Base-by-base conservation (phyloP, 2,113 vertebrate genomes). In the Hemicordylus capensis region DNA sequence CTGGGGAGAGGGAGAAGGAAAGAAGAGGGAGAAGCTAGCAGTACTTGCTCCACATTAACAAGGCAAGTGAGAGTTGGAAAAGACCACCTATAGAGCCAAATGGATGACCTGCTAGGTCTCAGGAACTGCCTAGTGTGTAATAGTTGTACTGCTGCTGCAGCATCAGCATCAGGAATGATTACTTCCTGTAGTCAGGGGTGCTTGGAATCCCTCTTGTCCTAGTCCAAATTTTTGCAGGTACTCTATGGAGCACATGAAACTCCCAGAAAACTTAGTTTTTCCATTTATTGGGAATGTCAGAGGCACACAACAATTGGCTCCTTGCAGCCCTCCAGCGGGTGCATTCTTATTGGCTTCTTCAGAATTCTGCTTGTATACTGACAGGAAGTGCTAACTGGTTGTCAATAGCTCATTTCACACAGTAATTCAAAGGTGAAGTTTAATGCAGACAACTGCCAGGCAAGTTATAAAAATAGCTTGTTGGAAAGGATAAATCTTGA, bases 401-500 rank as follows among this genome's bases (percentile, higher is more conserved):
- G 54, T 31, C 0, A 0, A 59, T 78, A 64, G 64, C 66, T 72
- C 37, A 76, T 89, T 85, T 83, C 66, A 56, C 4, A 0, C 31
- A 54, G 59, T 73, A 84, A 74, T 28, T 64, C 59, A 28, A 44
- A 80, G 78, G 54, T 1, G 63, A 78, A 63, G 6, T 37, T 84
- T 22, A 44, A 44, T 7, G 37, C 81, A 61, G 87, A 74, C 56
- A 56, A 69, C 76, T 82, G 56, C 66, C 59, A n/a, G 37, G 34
- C 88, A 85, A 88, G 85, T 1, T 11, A 31, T 58, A 86, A 91
- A 80, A 84, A 88, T 42, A 86, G 44, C 24, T 42, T 28, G 58
- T 26, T 24, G 31, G 46, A 64, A 64, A 61, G 63, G 87, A 90
- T 88, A 84, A 86, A 89, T 87, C 76, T 79, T 64, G 82, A 85